A percentile compares a stretch with the other conserved stretches of the same genome.
phyloP scores from a whole-genome alignment of 1,140 invertebrate species.

The Periplaneta americana region DNA sequence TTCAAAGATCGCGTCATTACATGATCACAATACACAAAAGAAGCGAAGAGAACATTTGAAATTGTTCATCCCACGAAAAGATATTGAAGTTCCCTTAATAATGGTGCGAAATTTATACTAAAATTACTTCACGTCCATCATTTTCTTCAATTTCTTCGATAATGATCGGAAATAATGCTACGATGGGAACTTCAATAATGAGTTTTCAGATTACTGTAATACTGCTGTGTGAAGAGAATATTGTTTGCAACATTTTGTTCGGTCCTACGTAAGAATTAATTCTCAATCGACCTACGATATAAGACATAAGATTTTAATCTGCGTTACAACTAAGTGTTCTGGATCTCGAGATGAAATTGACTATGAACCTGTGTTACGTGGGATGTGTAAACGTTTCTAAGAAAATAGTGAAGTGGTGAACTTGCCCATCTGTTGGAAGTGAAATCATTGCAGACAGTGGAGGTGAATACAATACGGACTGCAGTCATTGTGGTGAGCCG shows the following conservation, averaged over 20 bases:
- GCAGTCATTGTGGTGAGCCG: no score
- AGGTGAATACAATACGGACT: no score
- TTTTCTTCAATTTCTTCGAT: neutral
- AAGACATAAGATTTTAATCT: neutral
- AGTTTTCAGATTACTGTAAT: neutral
- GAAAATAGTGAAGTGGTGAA: no score
- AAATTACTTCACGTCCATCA: neutral
- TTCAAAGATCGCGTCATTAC: neutral
- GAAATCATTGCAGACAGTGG: no score
- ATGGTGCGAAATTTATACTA: neutral
- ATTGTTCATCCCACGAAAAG: neutral
- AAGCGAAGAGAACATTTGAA: neutral
- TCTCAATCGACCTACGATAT: neutral
- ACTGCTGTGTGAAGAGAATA: neutral
- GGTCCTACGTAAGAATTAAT: neutral
- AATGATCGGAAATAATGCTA: neutral
- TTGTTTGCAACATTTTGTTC: neutral
- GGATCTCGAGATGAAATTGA: no score
- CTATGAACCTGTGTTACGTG: no score
- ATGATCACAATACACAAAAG: neutral
- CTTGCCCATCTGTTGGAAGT: no score
- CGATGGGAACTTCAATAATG: neutral
- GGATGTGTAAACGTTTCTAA: no score
- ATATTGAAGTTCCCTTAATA: neutral
- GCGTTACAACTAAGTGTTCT: neutral